Evolutionary conservation across 2,113 vertebrate species (phyloP).

Genomic region (Azemiops feae): DNA sequence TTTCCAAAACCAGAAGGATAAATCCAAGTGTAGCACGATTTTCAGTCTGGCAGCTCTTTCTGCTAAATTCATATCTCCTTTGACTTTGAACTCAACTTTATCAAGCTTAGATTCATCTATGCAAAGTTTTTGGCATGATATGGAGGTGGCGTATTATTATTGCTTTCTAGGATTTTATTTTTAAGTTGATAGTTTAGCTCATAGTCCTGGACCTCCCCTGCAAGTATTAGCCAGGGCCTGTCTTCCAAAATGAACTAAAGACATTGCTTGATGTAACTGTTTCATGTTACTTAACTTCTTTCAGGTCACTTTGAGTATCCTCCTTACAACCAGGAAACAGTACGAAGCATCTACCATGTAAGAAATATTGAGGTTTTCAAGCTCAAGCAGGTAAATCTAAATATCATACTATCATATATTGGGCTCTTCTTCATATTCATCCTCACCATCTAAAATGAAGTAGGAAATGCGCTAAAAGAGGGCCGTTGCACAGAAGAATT

Average conservation of each 20-base stretch:
- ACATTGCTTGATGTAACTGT: not conserved
- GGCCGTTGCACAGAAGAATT: not conserved
- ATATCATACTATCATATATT: not conserved
- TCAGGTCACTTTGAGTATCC: conserved; percentile 94
- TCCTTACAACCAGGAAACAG: conserved; percentile 87
- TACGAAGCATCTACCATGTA: conserved; percentile 94
- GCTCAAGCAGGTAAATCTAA: conserved; percentile 87
- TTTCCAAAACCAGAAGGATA: not conserved
- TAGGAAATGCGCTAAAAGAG: not conserved
- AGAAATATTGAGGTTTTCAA: conserved; percentile 95
- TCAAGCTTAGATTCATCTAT: not conserved
- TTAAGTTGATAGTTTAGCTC: not conserved
- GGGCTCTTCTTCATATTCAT: not conserved
- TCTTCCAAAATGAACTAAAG: not conserved
- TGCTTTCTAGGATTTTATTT: not conserved
- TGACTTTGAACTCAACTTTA: not conserved
- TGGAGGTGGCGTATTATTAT: not conserved
- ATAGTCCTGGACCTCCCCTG: not conserved
- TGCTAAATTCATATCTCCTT: not conserved
- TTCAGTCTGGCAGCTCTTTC: not conserved
- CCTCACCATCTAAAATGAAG: not conserved
- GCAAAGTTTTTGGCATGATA: not conserved
- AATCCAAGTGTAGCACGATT: not conserved
- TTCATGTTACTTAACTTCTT: conserved; percentile 42
- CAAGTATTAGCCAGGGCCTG: not conserved